Evolutionary conservation across 1,140 invertebrate genomes (phyloP).

Genomic region (Hyles vespertilio): DNA sequence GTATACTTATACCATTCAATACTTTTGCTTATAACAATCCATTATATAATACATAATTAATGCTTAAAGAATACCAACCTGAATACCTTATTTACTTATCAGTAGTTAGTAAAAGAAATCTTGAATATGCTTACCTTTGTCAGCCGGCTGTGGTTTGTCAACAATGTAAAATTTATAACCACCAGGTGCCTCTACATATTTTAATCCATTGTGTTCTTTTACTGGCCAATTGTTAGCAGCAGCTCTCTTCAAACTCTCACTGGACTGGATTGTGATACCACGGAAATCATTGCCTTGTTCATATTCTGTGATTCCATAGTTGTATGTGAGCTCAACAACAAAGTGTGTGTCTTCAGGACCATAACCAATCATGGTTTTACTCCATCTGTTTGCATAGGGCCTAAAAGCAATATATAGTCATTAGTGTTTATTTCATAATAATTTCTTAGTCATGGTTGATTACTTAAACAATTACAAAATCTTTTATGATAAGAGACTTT

Average conservation of each 20-base stretch:
- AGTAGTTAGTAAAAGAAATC: no score
- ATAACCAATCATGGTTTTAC: conserved; percentile 99
- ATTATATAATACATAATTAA: no score
- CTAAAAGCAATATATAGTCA: conserved; percentile 76
- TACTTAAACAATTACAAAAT: no score
- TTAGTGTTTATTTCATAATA: conserved; percentile 4
- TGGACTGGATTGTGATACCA: conserved; percentile 90
- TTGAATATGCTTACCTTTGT: conserved; percentile 76
- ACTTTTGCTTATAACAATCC: no score
- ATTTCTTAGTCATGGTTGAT: not conserved
- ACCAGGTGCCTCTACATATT: conserved; percentile 88
- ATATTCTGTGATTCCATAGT: conserved; percentile 94
- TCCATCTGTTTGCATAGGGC: conserved; percentile 98
- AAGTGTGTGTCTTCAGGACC: conserved; percentile 96
- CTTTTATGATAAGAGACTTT: no score
- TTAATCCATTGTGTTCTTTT: conserved; percentile 77
- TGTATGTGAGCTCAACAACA: conserved; percentile 98
- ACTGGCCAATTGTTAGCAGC: conserved; percentile 81
- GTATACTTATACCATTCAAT: no score
- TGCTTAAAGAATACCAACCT: no score
- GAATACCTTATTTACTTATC: no score
- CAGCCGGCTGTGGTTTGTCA: conserved; percentile 80
- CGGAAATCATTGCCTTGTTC: conserved; percentile 91
- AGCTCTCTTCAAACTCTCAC: conserved; percentile 84
- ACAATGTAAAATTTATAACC: conserved; percentile 92